Base-by-base conservation (phyloP, 2,888 invertebrate genomes). In the Andrena haemorrhoa region DNA sequence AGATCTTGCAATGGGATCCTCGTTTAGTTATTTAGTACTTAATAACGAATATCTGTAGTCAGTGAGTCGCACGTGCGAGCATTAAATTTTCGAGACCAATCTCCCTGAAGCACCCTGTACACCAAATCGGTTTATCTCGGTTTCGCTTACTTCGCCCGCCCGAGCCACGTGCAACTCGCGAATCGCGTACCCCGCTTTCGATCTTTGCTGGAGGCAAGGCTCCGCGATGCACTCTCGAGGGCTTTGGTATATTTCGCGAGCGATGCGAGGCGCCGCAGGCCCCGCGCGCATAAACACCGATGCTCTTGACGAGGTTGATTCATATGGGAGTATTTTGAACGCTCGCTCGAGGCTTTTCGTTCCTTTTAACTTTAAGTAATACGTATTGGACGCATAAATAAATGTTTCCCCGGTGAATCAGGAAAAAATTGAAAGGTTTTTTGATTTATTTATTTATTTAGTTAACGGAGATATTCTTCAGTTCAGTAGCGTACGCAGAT, bases 131-230 rank as follows among this genome's bases (percentile, higher is more conserved):
- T 10, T 26, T 61, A 51, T 63, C 60, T 77, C 65, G 65, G 66
- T 23, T 58, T 35, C 33, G 33, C 20, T 53, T 33, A 20, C 29
- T 58, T 26, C 53, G 51, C 47, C 33, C 10, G 51, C 53, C n/a
- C 47, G 49, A 51, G 16, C 56, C 61, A 41, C 63, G 41, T 20
- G 73, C 73, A 31, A 29, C 29, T 41, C 79, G 41, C 79, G 33
- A 70, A 58, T 56, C 65, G 68, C 33, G 7, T 26, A 29, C 5
- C 65, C 20, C 23, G 26, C 31, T 60, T 79, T 78, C 61, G 47
- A 70, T 78, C 78, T 41, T 41, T 29, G 49, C 35, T 29, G 51
- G 35, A 60, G 70, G n/a, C 31, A 29, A 60, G 70, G 12, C 31
- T 20, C n/a, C 10, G 31, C 60, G 35, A 73, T 65, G 73, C 65